Evolutionary conservation across 2,888 invertebrate genomes (phyloP).

Genomic region (Tetragonula carbonaria): DNA sequence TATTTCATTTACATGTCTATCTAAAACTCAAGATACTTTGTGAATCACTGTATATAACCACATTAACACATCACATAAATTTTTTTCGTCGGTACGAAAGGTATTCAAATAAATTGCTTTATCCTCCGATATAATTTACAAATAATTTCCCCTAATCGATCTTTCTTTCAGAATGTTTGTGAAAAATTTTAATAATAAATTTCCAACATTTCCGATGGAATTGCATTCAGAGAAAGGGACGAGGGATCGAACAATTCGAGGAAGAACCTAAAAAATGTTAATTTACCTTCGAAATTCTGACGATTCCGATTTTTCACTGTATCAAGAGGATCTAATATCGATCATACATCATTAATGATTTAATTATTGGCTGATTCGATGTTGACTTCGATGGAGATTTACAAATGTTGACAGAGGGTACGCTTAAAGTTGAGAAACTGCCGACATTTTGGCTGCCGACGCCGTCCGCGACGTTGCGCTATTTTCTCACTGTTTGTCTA

Average conservation of each 20-base stretch:
- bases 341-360: constrained; percentile 52
- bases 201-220: constrained; percentile 20
- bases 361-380: constrained; percentile 34
- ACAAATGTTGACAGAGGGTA: constrained; percentile 74
- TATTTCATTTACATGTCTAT: constrained; percentile 18
- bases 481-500: constrained; percentile 62
- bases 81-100: constrained; percentile 24
- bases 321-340: constrained; percentile 36
- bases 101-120: neutral
- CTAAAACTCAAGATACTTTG: constrained; percentile 49
- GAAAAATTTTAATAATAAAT: constrained; percentile 15
- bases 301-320: constrained; percentile 55
- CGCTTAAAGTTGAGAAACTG: constrained; percentile 77
- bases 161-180: neutral
- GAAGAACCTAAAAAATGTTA: constrained; percentile 55
- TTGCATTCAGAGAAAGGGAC: constrained; percentile 44
- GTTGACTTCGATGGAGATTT: constrained; percentile 49
- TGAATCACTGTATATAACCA: constrained; percentile 60
- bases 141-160: neutral
- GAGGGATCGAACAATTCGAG: constrained; percentile 39
- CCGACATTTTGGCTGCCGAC: constrained; percentile 81
- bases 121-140: neutral
- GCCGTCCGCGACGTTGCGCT: constrained; percentile 79
- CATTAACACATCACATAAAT: constrained; percentile 46
- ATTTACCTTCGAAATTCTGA: constrained; percentile 56